phyloP scores from a whole-genome alignment of 2,888 invertebrate species.

The Leptogaster cylindrica region DNA sequence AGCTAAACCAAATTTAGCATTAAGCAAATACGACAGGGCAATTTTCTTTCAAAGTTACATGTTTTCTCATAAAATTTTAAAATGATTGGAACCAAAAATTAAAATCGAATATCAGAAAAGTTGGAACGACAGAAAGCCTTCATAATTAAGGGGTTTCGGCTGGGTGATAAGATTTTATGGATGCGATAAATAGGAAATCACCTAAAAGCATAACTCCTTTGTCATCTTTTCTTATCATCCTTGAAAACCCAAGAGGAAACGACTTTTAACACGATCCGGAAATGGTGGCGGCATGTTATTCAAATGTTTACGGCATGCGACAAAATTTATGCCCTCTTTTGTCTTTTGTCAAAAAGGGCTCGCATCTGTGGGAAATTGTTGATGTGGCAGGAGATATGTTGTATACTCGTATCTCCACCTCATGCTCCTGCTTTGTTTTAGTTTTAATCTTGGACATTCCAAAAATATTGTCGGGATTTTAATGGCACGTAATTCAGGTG shows the following conservation, averaged over 20 bases:
- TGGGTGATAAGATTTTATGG: constrained; percentile 26
- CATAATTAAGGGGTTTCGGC: constrained; percentile 6
- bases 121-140: not conserved
- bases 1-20: too few species aligned
- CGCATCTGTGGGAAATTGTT: not conserved
- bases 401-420: not conserved
- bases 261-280: not conserved
- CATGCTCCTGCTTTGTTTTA: not conserved
- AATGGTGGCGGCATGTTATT: not conserved
- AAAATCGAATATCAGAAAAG: not conserved
- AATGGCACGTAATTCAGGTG: constrained; percentile 2
- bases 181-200: constrained; percentile 11
- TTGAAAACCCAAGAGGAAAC: not conserved
- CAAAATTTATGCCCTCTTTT: constrained; percentile 17
- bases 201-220: not conserved
- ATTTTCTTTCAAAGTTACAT: too few species aligned
- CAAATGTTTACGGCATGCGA: not conserved
- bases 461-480: not conserved
- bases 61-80: constrained; percentile 24
- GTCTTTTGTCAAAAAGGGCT: constrained; percentile 13
- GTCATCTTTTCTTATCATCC: constrained; percentile 11
- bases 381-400: not conserved
- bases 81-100: constrained; percentile 5
- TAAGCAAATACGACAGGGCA: too few species aligned
- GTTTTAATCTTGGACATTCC: not conserved